Percentiles rank a stretch among this genome's conserved stretches.
These are phyloP conservation scores for Sminthurinus signatus DNA, from an alignment of 1,140 invertebrate species.

Conservation along the genomic window DNA sequence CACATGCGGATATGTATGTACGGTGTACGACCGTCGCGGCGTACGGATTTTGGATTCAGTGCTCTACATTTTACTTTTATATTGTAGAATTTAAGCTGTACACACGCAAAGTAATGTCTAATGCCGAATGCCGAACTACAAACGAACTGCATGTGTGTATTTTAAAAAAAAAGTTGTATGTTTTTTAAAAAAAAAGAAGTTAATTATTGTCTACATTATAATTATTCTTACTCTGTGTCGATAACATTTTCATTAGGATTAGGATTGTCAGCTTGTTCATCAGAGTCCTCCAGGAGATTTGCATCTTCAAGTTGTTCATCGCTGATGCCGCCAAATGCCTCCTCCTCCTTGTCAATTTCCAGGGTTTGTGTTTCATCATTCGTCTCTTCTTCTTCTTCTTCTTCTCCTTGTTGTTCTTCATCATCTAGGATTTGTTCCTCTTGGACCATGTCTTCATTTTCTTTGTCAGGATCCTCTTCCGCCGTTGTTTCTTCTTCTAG, in stretches of 20 bases:
- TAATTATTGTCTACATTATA: no score
- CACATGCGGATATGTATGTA: no score
- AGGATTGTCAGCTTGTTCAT: not conserved
- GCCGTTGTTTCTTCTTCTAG: slow-evolving; percentile 7
- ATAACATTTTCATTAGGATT: not conserved
- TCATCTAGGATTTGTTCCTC: slow-evolving; percentile 7
- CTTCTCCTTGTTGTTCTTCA: slow-evolving; percentile 18
- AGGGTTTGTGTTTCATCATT: not conserved
- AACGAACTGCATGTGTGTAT: no score
- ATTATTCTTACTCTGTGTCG: slow-evolving; percentile 12
- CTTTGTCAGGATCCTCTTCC: no score
- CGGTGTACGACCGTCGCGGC: no score
- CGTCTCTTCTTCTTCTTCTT: slow-evolving; percentile 11
- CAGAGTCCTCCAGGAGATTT: slow-evolving; percentile 5
- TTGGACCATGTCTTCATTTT: slow-evolving; percentile 4
- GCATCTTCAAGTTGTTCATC: slow-evolving; percentile 9
- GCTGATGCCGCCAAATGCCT: not conserved
- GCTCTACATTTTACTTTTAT: no score
- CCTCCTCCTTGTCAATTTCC: not conserved
- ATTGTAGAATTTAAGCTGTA: no score
- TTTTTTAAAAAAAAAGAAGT: no score
- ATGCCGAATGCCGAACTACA: no score
- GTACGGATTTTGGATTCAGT: no score
- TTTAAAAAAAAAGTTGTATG: no score
- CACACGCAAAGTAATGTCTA: no score